Conservation (phyloP, 2,113 vertebrate genomes). For the Ailurus styani region DNA sequence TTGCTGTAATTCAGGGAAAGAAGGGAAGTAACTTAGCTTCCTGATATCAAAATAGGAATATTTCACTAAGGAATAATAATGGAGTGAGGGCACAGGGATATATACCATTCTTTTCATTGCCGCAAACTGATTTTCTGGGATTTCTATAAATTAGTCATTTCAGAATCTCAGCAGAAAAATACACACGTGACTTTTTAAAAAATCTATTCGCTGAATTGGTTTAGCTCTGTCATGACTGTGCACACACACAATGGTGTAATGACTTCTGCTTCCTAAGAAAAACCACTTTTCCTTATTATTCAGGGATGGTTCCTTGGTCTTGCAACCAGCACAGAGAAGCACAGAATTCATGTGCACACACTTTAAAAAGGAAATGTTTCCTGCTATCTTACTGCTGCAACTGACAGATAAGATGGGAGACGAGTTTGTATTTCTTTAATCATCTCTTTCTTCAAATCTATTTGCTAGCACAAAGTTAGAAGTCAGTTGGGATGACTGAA, state of each 20-base stretch:
- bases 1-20: neutral
- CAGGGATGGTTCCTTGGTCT: neutral
- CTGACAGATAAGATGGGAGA: neutral
- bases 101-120: neutral
- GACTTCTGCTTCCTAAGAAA: neutral
- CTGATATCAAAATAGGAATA: neutral
- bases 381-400: neutral
- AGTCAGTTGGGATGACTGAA: neutral
- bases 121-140: neutral
- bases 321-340: neutral
- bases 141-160: neutral
- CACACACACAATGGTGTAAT: neutral
- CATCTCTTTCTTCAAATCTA: neutral
- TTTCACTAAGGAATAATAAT: neutral
- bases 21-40: neutral
- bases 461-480: neutral
- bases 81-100: neutral
- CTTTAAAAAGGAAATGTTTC: conserved; percentile 14
- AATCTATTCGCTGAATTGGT: neutral
- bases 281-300: neutral
- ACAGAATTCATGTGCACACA: neutral
- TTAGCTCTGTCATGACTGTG: neutral
- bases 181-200: neutral
- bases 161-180: conserved; percentile 21
- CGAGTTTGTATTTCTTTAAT: neutral